A percentile compares a stretch with the other conserved stretches of the same genome.
These are phyloP conservation scores for Lasioglossum villosulum DNA, from an alignment of 2,888 invertebrate genomes.

Conservation along the genomic window DNA sequence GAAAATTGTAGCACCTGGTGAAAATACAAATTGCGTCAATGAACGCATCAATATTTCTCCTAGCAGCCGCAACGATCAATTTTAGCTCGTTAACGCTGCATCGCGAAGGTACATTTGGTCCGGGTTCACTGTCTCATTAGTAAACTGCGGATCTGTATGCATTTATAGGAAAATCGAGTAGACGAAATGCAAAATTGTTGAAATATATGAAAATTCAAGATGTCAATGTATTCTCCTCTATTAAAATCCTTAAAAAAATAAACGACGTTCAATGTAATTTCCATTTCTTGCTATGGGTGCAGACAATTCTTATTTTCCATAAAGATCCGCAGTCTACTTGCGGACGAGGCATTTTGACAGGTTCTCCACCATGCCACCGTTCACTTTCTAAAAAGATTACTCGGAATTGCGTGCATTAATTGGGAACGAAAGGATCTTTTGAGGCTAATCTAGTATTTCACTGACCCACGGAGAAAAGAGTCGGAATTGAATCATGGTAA, in stretches of 20 bases:
- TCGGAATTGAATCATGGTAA: not conserved
- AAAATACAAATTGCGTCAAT: not conserved
- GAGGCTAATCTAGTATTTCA: not conserved
- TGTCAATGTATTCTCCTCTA: too few relatives aligned
- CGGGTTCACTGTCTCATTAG: not conserved
- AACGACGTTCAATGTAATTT: too few relatives aligned
- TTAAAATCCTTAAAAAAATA: too few relatives aligned
- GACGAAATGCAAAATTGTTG: too few relatives aligned
- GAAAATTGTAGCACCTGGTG: constrained; percentile 2
- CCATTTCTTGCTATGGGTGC: too few relatives aligned
- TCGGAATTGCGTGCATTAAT: too few relatives aligned
- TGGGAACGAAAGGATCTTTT: not conserved
- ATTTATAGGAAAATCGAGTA: too few relatives aligned
- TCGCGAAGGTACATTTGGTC: not conserved
- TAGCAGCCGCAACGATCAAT: not conserved
- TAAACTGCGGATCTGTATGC: too few relatives aligned
- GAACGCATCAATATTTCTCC: not conserved
- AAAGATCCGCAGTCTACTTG: too few relatives aligned
- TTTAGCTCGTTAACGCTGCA: not conserved
- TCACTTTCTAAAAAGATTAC: not conserved
- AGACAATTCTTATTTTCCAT: too few relatives aligned
- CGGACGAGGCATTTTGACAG: not conserved
- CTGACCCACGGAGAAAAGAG: not conserved
- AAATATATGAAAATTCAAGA: too few relatives aligned
- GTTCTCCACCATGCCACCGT: not conserved